Conservation (phyloP, 2,113 vertebrate species). For the Vulpes ferrilata region DNA sequence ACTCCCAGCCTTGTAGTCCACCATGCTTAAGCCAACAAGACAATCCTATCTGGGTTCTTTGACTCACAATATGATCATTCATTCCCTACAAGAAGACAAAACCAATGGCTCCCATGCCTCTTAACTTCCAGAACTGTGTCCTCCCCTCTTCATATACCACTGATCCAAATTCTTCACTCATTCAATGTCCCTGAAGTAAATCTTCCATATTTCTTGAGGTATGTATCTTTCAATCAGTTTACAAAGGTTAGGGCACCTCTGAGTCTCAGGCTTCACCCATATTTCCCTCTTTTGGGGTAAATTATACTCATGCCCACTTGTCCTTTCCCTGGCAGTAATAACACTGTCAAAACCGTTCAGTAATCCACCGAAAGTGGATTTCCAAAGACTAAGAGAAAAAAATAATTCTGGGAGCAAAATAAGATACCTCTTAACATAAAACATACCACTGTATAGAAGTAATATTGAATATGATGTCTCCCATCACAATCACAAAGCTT, state of each 20-base stretch:
- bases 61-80: neutral
- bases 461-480: neutral
- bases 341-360: neutral
- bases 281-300: neutral
- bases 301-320: neutral
- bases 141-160: neutral
- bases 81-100: neutral
- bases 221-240: neutral
- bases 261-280: neutral
- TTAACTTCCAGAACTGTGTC: neutral
- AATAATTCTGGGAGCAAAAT: neutral
- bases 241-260: neutral
- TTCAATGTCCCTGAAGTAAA: neutral
- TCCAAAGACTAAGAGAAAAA: neutral
- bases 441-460: neutral
- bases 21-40: neutral
- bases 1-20: neutral
- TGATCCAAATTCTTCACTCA: neutral
- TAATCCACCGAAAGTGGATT: neutral
- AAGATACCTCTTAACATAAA: neutral
- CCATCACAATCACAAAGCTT: neutral
- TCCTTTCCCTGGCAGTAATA: neutral
- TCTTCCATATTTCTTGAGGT: neutral
- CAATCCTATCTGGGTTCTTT: too few species aligned
- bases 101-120: neutral